These are phyloP conservation scores for Pyrocephalus nanus DNA, from an alignment of 2,797 vertebrate genomes.

Conservation along the genomic window DNA sequence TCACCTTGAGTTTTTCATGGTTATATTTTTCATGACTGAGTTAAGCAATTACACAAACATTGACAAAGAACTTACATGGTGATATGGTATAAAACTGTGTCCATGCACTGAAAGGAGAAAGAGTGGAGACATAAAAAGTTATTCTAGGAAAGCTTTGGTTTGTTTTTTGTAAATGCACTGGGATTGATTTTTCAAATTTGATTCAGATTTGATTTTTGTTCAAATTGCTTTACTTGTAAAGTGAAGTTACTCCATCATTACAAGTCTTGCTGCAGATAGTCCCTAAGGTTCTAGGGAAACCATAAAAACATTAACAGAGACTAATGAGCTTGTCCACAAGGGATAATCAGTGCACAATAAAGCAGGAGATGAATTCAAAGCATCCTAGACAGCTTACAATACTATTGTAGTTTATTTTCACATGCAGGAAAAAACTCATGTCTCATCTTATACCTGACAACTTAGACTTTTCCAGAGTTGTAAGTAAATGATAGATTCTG, in stretches of 20 bases:
- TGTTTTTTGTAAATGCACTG: neutral
- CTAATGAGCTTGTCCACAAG: neutral
- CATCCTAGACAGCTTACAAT: neutral
- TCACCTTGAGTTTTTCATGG: neutral
- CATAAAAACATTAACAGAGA: neutral
- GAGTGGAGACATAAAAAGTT: neutral
- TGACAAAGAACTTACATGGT: neutral
- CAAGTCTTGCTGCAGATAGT: neutral
- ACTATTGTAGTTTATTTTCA: neutral
- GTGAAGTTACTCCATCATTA: neutral
- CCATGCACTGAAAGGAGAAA: neutral
- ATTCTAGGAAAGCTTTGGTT: neutral
- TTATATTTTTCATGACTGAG: neutral
- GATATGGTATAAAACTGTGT: neutral
- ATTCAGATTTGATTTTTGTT: neutral
- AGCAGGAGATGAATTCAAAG: conserved; percentile 9
- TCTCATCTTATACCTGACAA: neutral
- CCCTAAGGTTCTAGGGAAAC: neutral
- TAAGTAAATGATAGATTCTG: neutral
- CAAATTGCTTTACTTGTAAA: neutral
- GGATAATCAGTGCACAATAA: neutral
- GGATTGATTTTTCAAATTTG: neutral
- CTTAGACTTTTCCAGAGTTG: neutral
- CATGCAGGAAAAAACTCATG: neutral
- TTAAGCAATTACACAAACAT: neutral